These are phyloP conservation scores for Drosophila crucigera DNA, from an alignment of 2,888 invertebrate genomes.

Conservation along the genomic window DNA sequence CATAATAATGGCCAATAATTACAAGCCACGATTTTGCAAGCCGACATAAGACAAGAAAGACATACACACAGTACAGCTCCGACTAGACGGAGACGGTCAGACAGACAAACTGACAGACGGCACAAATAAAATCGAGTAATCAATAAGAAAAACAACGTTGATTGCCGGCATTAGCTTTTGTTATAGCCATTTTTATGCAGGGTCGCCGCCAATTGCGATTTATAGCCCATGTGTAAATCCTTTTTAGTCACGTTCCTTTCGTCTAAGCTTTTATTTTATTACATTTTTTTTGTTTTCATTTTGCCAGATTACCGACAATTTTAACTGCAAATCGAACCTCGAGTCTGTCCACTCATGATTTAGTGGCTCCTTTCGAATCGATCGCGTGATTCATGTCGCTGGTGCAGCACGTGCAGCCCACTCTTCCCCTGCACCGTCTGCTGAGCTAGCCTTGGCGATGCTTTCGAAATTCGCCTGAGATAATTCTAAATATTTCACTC, in stretches of 20 bases:
- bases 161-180: slow-evolving; percentile 51
- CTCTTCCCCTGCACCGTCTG: neutral
- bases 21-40: slow-evolving; percentile 78
- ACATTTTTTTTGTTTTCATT: neutral
- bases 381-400: slow-evolving; percentile 48
- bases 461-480: slow-evolving; percentile 46
- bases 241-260: slow-evolving; percentile 69
- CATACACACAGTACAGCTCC: slow-evolving; percentile 11
- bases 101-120: neutral
- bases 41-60: slow-evolving; percentile 49
- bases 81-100: slow-evolving; percentile 23
- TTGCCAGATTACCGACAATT: slow-evolving; percentile 38
- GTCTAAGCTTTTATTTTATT: slow-evolving; percentile 32
- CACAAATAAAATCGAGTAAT: slow-evolving; percentile 69
- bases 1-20: slow-evolving; percentile 78
- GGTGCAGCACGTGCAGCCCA: slow-evolving; percentile 54
- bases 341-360: slow-evolving; percentile 61
- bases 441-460: slow-evolving; percentile 24
- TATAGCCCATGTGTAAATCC: slow-evolving; percentile 72
- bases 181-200: slow-evolving; percentile 28
- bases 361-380: slow-evolving; percentile 61
- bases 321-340: slow-evolving; percentile 58
- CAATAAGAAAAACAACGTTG: slow-evolving; percentile 56
- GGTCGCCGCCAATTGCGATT: slow-evolving; percentile 49
- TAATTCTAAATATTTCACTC: slow-evolving; percentile 44